Conservation (phyloP, 2,113 vertebrate genomes). For the Xenus cinereus region DNA sequence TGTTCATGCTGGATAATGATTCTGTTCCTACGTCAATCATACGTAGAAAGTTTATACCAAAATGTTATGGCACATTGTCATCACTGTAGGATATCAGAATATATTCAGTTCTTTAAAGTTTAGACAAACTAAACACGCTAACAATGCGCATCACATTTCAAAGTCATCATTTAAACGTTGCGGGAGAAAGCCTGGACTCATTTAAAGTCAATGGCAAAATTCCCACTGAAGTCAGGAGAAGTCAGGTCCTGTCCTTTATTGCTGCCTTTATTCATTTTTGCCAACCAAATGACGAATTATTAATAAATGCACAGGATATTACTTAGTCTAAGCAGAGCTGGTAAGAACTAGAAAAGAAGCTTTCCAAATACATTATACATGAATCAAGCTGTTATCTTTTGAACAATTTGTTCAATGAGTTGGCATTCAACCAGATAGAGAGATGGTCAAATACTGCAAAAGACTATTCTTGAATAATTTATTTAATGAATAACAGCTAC, state of each 20-base stretch:
- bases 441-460: slow-evolving; percentile 38
- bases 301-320: slow-evolving; percentile 24
- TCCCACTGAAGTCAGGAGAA: neutral
- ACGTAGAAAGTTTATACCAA: neutral
- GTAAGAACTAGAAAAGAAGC: slow-evolving; percentile 30
- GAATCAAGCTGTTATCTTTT: slow-evolving; percentile 50
- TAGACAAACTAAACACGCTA: neutral
- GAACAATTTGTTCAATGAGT: slow-evolving; percentile 44
- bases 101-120: neutral
- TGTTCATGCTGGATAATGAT: neutral
- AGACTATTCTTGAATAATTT: slow-evolving; percentile 51
- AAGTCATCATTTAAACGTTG: neutral
- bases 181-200: rapidly evolving
- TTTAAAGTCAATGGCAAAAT: neutral
- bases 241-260: neutral
- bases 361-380: slow-evolving; percentile 57
- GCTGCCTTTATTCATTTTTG: neutral
- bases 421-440: slow-evolving; percentile 44
- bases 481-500: slow-evolving; percentile 39
- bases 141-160: neutral
- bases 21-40: neutral
- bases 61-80: neutral
- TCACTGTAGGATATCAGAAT: neutral
- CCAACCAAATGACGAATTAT: slow-evolving; percentile 10
- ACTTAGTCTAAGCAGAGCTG: slow-evolving; percentile 5